Evolutionary conservation across 2,113 vertebrate genomes (phyloP), one percentile per base, ranked within the genome.

Genomic region (Chaenogobius annularis): DNA sequence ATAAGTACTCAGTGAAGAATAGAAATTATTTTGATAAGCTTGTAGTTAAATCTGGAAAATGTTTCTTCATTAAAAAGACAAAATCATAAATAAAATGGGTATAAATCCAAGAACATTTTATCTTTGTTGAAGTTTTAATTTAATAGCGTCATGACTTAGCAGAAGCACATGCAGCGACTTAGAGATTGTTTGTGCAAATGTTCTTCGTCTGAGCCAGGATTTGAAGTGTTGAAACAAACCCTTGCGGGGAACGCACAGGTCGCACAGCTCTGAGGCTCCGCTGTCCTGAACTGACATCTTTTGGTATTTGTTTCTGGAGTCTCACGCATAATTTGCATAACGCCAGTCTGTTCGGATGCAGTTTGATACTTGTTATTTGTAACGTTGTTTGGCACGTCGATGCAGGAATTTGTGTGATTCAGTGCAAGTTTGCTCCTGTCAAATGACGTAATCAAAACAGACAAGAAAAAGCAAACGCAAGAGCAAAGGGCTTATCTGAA

Each of bases 131-230:
- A 26, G 23, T 55, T 6, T 5, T 40, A 7, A 22, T 20, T 50
- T 7, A 19, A 7, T 48, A 15, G 14, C 47, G 3, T 52, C 50
- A 52, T n/a, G n/a, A 20, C n/a, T 20, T 54, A 54, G 50, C 10
- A 54, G 50, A 54, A 54, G 50, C 50, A 61, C 58, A 26, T 61
- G 58, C 13, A 35, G 7, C 9, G 58, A 35, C 23, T 61, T 17
- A 61, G 26, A 61, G 17, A 61, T 15, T 61, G 58, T 54, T 61
- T 61, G 26, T 17, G 26, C 58, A 61, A 61, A 61, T 35, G 13
- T 14, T 61, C 26, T 61, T 61, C n/a, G 50, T 54, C 50, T 54
- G 19, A 35, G 26, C 23, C 23, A 61, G 58, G 58, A 61, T 61
- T 61, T 61, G 14, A 15, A 35, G 13, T 17, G 23, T 14, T 17